Evolutionary conservation across 2,888 invertebrate genomes (phyloP).

Genomic region (Anagyrus pseudococci): DNA sequence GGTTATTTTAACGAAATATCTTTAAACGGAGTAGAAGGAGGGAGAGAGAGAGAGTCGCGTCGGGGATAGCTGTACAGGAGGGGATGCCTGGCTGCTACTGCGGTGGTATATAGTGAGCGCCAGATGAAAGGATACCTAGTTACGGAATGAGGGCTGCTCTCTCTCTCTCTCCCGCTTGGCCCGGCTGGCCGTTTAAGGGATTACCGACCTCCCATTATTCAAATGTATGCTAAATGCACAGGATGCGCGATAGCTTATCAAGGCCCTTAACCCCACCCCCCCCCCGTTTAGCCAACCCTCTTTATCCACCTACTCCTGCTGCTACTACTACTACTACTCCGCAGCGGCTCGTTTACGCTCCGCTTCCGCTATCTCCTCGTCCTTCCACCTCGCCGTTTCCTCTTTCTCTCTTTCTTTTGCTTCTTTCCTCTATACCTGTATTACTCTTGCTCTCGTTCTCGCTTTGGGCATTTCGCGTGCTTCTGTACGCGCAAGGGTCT

Average conservation of each 20-base stretch:
- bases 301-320: background rate
- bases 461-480: background rate
- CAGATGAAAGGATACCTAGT: slow-evolving; percentile 62
- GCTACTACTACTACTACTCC: no score
- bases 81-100: slow-evolving; percentile 35
- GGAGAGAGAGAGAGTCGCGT: slow-evolving; percentile 33
- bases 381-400: background rate
- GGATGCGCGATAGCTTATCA: slow-evolving; percentile 61
- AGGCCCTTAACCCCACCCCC: slow-evolving; percentile 50
- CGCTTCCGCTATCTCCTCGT: background rate
- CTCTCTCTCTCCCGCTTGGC: no score
- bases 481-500: no score
- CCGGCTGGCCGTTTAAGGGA: slow-evolving; percentile 57
- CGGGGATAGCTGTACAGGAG: slow-evolving; percentile 29
- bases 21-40: slow-evolving; percentile 54
- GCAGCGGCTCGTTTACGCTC: background rate
- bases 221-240: slow-evolving; percentile 62
- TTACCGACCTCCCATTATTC: slow-evolving; percentile 62
- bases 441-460: background rate
- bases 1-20: slow-evolving; percentile 63
- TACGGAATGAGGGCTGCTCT: slow-evolving; percentile 56
- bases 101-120: slow-evolving; percentile 47
- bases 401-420: slow-evolving; percentile 7
- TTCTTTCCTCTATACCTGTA: background rate
- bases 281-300: slow-evolving; percentile 13